Percentiles rank a stretch among this genome's conserved stretches.
These are phyloP conservation scores for Acanthurus leucopareius DNA, from an alignment of 2,797 vertebrate genomes.

Conservation along the genomic window DNA sequence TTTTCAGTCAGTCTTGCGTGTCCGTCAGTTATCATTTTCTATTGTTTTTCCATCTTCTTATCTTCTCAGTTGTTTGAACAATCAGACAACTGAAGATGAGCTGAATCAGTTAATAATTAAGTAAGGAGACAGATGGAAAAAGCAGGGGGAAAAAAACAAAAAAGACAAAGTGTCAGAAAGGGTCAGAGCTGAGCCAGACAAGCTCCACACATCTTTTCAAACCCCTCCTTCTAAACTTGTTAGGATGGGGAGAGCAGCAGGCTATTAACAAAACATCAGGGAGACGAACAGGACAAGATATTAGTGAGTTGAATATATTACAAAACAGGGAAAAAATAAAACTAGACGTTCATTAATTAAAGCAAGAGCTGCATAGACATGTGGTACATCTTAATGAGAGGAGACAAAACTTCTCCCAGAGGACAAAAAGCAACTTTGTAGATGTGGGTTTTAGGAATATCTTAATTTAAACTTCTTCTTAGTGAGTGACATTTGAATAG, in stretches of 20 bases:
- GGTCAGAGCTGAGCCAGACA: conserved; percentile 8
- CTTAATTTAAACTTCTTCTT: no score
- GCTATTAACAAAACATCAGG: conserved; percentile 10
- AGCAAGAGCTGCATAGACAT: conserved; percentile 6
- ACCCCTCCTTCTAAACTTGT: conserved; percentile 7
- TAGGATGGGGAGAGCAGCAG: background rate
- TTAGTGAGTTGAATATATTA: conserved; percentile 9
- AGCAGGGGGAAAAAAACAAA: background rate
- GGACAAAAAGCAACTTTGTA: no score
- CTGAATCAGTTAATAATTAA: conserved; percentile 17
- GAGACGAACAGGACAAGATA: conserved; percentile 12
- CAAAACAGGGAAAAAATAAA: conserved; percentile 4
- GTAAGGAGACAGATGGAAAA: background rate
- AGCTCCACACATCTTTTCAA: background rate
- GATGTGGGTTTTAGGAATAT: no score
- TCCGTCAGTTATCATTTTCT: background rate
- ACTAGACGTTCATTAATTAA: conserved; percentile 21
- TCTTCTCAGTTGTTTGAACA: no score
- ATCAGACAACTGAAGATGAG: conserved; percentile 1
- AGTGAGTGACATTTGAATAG: no score
- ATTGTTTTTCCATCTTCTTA: background rate
- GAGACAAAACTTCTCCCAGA: no score
- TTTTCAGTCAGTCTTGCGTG: background rate
- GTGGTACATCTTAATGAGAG: background rate
- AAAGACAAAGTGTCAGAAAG: background rate